These are phyloP conservation scores for Echinometra lucunter DNA, from an alignment of 53 echinoderm and acorn worm species.

Conservation along the genomic window DNA sequence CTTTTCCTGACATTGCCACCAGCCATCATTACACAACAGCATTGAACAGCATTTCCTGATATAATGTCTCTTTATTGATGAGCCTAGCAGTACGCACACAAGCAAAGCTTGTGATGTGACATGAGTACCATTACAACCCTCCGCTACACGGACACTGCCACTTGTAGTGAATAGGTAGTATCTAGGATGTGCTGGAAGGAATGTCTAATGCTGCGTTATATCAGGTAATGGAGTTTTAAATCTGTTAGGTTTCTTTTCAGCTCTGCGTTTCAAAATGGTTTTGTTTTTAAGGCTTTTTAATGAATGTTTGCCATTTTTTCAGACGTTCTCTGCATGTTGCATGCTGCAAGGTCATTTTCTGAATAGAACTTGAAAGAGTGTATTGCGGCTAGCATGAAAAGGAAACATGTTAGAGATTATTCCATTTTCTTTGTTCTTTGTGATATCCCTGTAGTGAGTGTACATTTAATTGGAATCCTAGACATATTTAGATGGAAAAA, in stretches of 20 bases:
- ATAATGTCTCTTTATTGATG: background rate
- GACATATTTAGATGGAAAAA: background rate
- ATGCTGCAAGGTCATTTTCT: background rate
- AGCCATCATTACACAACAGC: background rate
- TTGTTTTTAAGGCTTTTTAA: background rate
- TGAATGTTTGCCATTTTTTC: background rate
- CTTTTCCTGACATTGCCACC: slow-evolving; percentile 1
- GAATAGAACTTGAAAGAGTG: background rate
- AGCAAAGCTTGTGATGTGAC: background rate
- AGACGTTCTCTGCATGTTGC: slow-evolving; percentile 16
- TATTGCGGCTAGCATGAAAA: background rate
- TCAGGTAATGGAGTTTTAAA: background rate
- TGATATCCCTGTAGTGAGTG: background rate
- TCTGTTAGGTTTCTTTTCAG: background rate
- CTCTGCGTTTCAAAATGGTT: background rate
- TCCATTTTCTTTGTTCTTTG: background rate
- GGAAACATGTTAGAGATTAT: background rate
- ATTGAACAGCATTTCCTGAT: background rate
- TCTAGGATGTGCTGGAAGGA: background rate
- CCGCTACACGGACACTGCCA: background rate
- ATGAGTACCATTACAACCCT: background rate
- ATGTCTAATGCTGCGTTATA: background rate
- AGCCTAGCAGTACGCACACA: background rate
- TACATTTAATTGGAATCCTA: background rate
- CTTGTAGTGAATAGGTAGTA: background rate